These are phyloP conservation scores for Ditylenchus weischeri DNA, from an alignment of 2,888 invertebrate genomes.

Conservation along the genomic window DNA sequence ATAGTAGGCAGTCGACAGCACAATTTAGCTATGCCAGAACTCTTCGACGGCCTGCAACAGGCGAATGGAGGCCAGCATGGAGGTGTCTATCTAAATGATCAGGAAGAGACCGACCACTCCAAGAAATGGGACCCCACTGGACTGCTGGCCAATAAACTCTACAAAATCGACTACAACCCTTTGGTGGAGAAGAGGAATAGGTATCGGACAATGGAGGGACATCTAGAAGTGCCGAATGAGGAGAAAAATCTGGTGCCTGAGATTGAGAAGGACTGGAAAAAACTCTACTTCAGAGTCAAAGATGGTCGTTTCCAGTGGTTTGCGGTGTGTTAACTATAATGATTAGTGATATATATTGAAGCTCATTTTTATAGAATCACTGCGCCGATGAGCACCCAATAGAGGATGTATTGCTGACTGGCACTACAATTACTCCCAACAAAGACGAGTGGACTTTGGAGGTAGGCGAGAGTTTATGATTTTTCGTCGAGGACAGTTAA, in stretches of 20 bases:
- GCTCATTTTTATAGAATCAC: constrained; percentile 48
- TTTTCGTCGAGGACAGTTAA: too few relatives aligned
- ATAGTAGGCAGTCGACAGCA: constrained; percentile 5
- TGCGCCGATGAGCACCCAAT: constrained; percentile 55
- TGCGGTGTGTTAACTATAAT: constrained; percentile 59
- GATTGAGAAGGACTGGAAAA: constrained; percentile 66
- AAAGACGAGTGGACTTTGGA: constrained; percentile 47
- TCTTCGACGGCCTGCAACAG: not conserved
- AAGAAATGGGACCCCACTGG: constrained; percentile 2
- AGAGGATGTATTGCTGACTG: constrained; percentile 52
- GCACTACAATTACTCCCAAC: constrained; percentile 50
- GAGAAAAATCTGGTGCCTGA: constrained; percentile 60
- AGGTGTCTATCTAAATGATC: not conserved
- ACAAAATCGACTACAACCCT: constrained; percentile 52
- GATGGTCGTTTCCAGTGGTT: constrained; percentile 65
- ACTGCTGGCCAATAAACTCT: not conserved
- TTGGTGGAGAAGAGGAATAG: constrained; percentile 49
- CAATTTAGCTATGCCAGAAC: constrained; percentile 5
- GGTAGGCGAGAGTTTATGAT: not conserved
- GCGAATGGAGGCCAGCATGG: not conserved
- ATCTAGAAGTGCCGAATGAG: constrained; percentile 61
- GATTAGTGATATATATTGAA: not conserved
- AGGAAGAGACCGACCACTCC: not conserved
- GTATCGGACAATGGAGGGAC: constrained; percentile 64
- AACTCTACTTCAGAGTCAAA: constrained; percentile 64